phyloP scores from a whole-genome alignment of 2,113 vertebrate genomes.

The Poecilia latipinna region DNA sequence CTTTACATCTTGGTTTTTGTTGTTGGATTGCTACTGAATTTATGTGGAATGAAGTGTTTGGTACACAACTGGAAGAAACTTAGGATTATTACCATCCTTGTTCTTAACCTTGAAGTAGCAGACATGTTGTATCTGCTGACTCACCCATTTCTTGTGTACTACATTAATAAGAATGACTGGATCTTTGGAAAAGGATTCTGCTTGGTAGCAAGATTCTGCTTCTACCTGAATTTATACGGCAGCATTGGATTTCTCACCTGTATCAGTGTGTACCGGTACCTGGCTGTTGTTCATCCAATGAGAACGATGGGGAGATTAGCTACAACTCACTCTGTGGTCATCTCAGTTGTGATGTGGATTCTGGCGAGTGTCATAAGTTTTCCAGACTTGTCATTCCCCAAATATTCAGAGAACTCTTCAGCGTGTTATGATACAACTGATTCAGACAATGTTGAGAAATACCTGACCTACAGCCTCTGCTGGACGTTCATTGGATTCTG shows the following conservation, averaged over 20 bases:
- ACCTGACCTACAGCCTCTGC: constrained; percentile 74
- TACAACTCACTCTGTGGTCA: not conserved
- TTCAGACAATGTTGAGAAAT: not conserved
- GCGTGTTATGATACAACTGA: constrained; percentile 77
- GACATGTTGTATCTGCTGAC: constrained; percentile 84
- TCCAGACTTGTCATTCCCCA: constrained; percentile 77
- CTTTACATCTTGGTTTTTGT: constrained; percentile 75
- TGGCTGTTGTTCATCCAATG: constrained; percentile 84
- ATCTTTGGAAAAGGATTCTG: constrained; percentile 81
- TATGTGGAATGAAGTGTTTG: constrained; percentile 68
- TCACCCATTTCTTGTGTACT: constrained; percentile 83
- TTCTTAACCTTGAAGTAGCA: constrained; percentile 81
- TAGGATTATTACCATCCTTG: constrained; percentile 69
- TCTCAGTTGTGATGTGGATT: constrained; percentile 73
- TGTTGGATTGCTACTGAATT: constrained; percentile 79
- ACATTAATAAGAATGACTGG: constrained; percentile 71
- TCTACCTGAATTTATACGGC: constrained; percentile 85
- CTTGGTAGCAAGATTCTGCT: constrained; percentile 77
- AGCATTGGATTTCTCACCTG: constrained; percentile 87
- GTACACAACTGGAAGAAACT: constrained; percentile 50
- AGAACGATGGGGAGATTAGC: constrained; percentile 75
- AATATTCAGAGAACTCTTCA: constrained; percentile 33
- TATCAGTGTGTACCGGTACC: constrained; percentile 86
- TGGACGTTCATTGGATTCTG: constrained; percentile 78
- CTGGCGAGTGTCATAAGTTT: constrained; percentile 76